These are phyloP conservation scores for Ostrea edulis DNA, from an alignment of 1,140 invertebrate genomes.

Conservation along the genomic window DNA sequence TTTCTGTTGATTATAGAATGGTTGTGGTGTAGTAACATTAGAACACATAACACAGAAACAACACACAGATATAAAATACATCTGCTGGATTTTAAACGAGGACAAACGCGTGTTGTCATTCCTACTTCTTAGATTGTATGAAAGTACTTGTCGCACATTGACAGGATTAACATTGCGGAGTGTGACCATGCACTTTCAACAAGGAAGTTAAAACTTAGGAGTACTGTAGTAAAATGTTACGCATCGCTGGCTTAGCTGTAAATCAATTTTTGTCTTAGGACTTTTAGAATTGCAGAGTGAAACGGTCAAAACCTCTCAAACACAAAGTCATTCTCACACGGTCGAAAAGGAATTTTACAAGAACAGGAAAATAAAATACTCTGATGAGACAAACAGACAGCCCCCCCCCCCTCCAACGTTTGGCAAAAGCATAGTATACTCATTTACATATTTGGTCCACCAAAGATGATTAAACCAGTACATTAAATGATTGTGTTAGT, in stretches of 20 bases:
- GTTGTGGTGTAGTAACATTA: not conserved
- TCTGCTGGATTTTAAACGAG: not conserved
- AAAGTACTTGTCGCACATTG: not conserved
- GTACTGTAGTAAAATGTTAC: not conserved
- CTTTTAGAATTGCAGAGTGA: too few relatives aligned
- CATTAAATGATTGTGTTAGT: too few relatives aligned
- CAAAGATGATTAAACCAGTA: too few relatives aligned
- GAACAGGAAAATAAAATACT: too few relatives aligned
- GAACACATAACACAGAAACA: not conserved
- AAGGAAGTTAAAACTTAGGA: not conserved
- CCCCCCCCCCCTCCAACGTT: too few relatives aligned
- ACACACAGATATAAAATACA: not conserved
- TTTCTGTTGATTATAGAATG: not conserved
- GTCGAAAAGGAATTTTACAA: too few relatives aligned
- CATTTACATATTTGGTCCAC: too few relatives aligned
- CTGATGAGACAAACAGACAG: too few relatives aligned
- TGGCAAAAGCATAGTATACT: too few relatives aligned
- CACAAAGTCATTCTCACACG: too few relatives aligned
- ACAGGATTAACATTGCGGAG: not conserved
- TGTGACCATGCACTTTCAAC: not conserved
- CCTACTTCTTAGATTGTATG: too few relatives aligned
- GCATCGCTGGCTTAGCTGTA: not conserved
- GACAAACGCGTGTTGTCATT: not conserved
- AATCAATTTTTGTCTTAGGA: not conserved
- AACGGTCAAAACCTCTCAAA: too few relatives aligned